Evolutionary conservation across 2,888 invertebrate species (phyloP), one percentile per base, ranked within the genome.

Genomic region (Petrolisthes cinctipes): DNA sequence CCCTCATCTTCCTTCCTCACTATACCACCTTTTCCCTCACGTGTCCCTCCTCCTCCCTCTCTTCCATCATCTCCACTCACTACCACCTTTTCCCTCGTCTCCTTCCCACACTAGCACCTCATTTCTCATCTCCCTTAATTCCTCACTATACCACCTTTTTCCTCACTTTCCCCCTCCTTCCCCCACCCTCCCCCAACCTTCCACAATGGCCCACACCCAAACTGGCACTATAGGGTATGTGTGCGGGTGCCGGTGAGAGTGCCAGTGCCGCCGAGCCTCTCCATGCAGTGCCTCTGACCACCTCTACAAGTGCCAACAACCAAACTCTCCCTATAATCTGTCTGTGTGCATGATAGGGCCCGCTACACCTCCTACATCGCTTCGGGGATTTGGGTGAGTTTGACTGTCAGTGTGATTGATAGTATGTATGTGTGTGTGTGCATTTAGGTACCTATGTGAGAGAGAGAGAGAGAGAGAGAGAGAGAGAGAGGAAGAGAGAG

Each of bases 401-500:
- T 37, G 37, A 61, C 61, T 61, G 61, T 37, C 37, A 37, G 37
- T 9, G 61, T 61, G 14, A 61, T 61, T 14, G 14, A 61, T 61
- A 14, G 61, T 61, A 3, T 61, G 9, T 61, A 1, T 61, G 61
- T 61, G 61, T 37, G 37, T 37, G 17, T 11, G 51, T 11, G 4
- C 11, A 81, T 14, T 23, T 14, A 23, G 1, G 81, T 4, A 7
- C 61, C 37, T 23, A 23, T 61, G 51, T n/a, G 61, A 56, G 6
- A n/a, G 68, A 68, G 53, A 66, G 82, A 68, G 53, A 82, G 82
- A 68, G 68, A 82, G 82, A 82, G 82, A 82, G 66, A 66, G 68
- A 82, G 82, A 68, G 68, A 68, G 82, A 53, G 53, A 53, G 78
- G n/a, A n/a, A 53, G 78, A 53, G 80, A 80, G 80, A 57, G 78